phyloP scores from a whole-genome alignment of 2,888 invertebrate genomes.

The Rhagonycha lutea region DNA sequence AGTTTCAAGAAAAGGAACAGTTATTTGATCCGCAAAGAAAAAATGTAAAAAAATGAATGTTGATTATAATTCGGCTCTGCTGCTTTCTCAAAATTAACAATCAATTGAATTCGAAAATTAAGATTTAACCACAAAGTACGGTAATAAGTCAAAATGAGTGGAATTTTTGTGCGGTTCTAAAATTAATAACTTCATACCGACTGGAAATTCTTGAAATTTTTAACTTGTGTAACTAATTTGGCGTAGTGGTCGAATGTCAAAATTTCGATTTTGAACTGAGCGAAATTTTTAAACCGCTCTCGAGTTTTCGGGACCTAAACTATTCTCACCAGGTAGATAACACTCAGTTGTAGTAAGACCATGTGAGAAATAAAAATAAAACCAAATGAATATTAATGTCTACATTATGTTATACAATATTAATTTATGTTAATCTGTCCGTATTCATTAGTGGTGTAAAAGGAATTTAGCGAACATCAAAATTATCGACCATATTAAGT shows the following conservation, averaged over 20 bases:
- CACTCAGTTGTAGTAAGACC: slow-evolving; percentile 32
- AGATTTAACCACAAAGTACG: background rate
- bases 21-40: background rate
- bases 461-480: slow-evolving; percentile 22
- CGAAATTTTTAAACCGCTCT: slow-evolving; percentile 15
- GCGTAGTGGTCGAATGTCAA: background rate
- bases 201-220: background rate
- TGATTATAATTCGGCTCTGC: background rate
- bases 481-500: slow-evolving; percentile 5
- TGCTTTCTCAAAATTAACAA: background rate
- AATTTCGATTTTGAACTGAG: background rate
- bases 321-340: slow-evolving; percentile 35
- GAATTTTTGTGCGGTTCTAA: background rate
- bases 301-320: slow-evolving; percentile 7
- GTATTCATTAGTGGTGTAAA: slow-evolving; percentile 17
- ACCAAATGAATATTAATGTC: slow-evolving; percentile 36
- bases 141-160: background rate
- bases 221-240: slow-evolving; percentile 3
- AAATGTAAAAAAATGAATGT: background rate
- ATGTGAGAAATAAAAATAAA: slow-evolving; percentile 31
- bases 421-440: slow-evolving; percentile 35
- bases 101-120: background rate
- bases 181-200: background rate
- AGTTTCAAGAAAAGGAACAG: background rate
- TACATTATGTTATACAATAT: slow-evolving; percentile 38